Evolutionary conservation across 2,797 vertebrate genomes (phyloP), one percentile per base, ranked within the genome.

Genomic region (Aplochiton taeniatus): DNA sequence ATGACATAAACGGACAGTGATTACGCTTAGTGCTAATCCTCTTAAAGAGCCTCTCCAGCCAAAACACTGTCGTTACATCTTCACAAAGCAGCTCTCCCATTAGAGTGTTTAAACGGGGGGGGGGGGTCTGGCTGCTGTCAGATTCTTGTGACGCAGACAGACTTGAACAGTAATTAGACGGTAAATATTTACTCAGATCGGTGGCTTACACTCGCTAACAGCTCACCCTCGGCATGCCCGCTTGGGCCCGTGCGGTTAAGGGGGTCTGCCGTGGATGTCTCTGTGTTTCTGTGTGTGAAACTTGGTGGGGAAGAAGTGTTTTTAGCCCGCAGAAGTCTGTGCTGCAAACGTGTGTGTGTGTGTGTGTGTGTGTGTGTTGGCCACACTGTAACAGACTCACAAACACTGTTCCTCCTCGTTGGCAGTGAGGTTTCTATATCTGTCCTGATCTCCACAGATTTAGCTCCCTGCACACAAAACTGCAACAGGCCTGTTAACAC

Each of bases 21-120:
- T 84, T 82, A 80, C 10, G 31, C 31, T n/a, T 8, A 57, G 47
- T 56, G 19, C 51, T 85, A 87, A 87, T 85, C 82, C 78, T 83
- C 81, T 85, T 85, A 74, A 77, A 77, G 16, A 85, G 81, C 13
- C 77, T 81, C 79, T 80, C 79, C 72, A 78, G 68, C 67, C 83
- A 70, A 62, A 76, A 81, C 74, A 68, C 54, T 43, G 50, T 42
- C 7, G 19, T 42, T 65, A 73, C 67, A 68, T 77, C 64, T 72
- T 65, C 69, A 54, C 61, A 72, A 60, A 52, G 65, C 54, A 17
- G n/a, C 8, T 67, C 49, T 68, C 19, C 65, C 12, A 11, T 43
- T 9, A 42, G 46, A 13, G 20, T 13, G 55, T 17, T 16, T 58
- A 17, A 18, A 43, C 43, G 17, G 43, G 43, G 72, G n/a, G n/a